Evolutionary conservation across 2,113 vertebrate genomes (phyloP).

Genomic region (Chinchilla lanigera): DNA sequence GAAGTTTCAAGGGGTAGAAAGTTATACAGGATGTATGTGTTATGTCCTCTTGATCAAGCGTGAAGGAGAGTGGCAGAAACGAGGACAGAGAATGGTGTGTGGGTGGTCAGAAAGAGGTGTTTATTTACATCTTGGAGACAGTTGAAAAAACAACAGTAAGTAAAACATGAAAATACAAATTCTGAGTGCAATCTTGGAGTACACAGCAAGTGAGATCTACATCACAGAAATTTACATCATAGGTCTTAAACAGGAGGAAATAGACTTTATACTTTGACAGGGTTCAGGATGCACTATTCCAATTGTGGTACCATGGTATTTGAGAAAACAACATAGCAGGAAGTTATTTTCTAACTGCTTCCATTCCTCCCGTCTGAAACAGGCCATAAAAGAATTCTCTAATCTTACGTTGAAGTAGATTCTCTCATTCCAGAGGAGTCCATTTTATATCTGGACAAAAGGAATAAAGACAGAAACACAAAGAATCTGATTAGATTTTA

Average conservation of each 20-base stretch:
- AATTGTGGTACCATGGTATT: neutral
- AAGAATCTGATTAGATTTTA: neutral
- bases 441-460: neutral
- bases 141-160: neutral
- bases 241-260: neutral
- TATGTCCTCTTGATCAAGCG: neutral
- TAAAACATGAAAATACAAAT: neutral
- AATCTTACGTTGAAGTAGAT: neutral
- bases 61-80: neutral
- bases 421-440: neutral
- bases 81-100: neutral
- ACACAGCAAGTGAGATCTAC: neutral
- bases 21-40: neutral
- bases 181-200: neutral
- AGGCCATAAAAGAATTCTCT: neutral
- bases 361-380: neutral
- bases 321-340: neutral
- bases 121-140: neutral
- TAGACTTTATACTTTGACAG: neutral
- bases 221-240: neutral
- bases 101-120: rapidly evolving
- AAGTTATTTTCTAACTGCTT: neutral
- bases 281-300: neutral
- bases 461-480: neutral
- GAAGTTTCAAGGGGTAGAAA: neutral